Base-by-base conservation (phyloP, 1,140 invertebrate species). In the Tetraneura akinire region DNA sequence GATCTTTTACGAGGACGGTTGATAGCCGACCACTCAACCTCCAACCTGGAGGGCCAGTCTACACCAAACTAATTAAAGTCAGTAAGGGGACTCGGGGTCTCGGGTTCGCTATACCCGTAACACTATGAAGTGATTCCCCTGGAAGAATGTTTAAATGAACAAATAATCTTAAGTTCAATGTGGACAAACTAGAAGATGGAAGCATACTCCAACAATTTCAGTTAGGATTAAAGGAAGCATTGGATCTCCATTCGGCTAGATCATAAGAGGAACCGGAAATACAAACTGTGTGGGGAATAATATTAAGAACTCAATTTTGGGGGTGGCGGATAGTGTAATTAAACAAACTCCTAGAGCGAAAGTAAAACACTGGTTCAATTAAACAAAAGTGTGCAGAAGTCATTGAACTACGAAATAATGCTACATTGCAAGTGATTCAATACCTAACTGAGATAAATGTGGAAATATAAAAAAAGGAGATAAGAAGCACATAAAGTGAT, bases 251-350 rank as follows among this genome's bases (percentile, higher is more conserved):
- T 45, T 1, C 21, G 8, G n/a, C 9, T 68, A 23, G 37, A 21
- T 1, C 8, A 68, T 8, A 23, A 74, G 42, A 64, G 60, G 16
- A 45, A 14, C 23, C 16, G 9, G 57, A 18, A 23, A 32, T 80
- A 64, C 51, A 80, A 57, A 60, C 51, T 47, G 21, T 16, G 76
- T 80, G 55, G 29, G 26, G 18, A 80, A 64, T 18, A 80, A 80
- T n/a, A n/a, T 60, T 57, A 80, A 80, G 42, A 60, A 62, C 18
- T 55, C 53, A 47, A 21, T 80, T 11, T 23, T 80, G 3, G 45
- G 45, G 10, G 11, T 14, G 3, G 4, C 45, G 10, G 10, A 14
- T 10, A 14, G 10, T 10, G 11, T 47, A 47, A 13, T 10, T 47
- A 47, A 37, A 37, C 8, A 37, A 37, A 3, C 32, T 37, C 32